Conservation (phyloP, 1,140 invertebrate genomes). For the Magallana ariakensis region DNA sequence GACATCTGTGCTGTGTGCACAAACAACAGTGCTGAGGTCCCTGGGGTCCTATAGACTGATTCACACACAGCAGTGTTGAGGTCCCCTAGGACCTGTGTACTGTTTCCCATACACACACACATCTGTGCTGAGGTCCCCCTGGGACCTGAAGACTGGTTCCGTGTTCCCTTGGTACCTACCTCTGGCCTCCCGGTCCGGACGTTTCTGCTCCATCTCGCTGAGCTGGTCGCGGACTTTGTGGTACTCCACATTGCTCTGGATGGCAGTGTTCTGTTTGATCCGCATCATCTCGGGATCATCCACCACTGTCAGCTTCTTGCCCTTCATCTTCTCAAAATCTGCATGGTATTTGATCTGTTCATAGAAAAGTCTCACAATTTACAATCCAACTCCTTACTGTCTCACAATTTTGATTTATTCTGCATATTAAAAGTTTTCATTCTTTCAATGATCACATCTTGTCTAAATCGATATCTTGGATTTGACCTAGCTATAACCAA, state of each 20-base stretch:
- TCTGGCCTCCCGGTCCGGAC: conserved; percentile 57
- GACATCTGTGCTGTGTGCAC: conserved; percentile 5
- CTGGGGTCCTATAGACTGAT: too few relatives aligned
- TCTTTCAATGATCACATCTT: too few relatives aligned
- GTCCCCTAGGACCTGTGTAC: neutral
- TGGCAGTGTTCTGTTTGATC: conserved; percentile 79
- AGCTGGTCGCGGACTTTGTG: conserved; percentile 77
- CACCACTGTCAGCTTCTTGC: conserved; percentile 89
- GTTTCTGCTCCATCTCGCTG: conserved; percentile 72
- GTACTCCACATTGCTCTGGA: conserved; percentile 76
- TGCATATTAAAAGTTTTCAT: too few relatives aligned
- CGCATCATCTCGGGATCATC: conserved; percentile 95
- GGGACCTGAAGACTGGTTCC: neutral
- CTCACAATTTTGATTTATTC: too few relatives aligned
- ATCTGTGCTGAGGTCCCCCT: too few relatives aligned
- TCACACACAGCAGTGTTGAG: too few relatives aligned
- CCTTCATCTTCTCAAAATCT: conserved; percentile 95
- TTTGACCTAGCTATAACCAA: too few relatives aligned
- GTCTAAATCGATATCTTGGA: too few relatives aligned
- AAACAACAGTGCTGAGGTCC: neutral
- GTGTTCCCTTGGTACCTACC: neutral
- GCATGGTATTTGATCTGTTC: conserved; percentile 94
- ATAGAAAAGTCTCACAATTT: too few relatives aligned
- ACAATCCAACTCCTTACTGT: too few relatives aligned
- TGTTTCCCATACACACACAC: too few relatives aligned